Conservation (phyloP, 1,140 invertebrate species). For the Lasioglossum albipes region DNA sequence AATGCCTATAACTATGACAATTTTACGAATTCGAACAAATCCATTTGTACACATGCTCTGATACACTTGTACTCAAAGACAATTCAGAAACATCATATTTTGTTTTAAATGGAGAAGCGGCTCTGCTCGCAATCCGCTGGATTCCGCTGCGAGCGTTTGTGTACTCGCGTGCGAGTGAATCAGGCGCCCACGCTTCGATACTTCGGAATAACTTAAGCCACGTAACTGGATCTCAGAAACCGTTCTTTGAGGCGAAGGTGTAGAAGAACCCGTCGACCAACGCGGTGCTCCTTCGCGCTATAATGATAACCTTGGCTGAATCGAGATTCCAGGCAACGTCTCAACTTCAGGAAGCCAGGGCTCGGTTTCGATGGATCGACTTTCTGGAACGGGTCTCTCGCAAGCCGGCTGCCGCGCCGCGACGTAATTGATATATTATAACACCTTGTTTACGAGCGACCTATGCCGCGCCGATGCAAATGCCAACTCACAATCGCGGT, state of each 20-base stretch:
- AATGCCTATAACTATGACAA: no score
- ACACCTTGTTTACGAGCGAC: constrained; percentile 25
- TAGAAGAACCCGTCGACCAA: constrained; percentile 1
- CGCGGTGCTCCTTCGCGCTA: neutral
- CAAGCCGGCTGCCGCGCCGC: constrained; percentile 4
- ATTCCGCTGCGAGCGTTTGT: no score
- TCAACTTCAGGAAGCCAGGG: neutral
- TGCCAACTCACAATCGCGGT: no score
- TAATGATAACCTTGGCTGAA: constrained; percentile 40
- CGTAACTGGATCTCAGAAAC: constrained; percentile 41
- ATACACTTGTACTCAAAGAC: no score
- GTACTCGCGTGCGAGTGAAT: neutral
- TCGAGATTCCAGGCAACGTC: constrained; percentile 37
- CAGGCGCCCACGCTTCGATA: constrained; percentile 40
- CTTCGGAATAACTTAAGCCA: constrained; percentile 42
- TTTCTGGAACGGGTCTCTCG: constrained; percentile 12
- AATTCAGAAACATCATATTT: no score
- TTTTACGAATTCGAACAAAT: no score
- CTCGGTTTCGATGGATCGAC: constrained; percentile 35
- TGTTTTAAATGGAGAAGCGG: no score
- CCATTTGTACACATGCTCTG: no score
- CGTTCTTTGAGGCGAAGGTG: constrained; percentile 29
- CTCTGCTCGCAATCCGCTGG: no score
- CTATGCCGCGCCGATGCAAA: neutral
- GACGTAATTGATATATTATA: constrained; percentile 28